Base-by-base conservation (phyloP, 2,888 invertebrate species). In the Euplexia lucipara region DNA sequence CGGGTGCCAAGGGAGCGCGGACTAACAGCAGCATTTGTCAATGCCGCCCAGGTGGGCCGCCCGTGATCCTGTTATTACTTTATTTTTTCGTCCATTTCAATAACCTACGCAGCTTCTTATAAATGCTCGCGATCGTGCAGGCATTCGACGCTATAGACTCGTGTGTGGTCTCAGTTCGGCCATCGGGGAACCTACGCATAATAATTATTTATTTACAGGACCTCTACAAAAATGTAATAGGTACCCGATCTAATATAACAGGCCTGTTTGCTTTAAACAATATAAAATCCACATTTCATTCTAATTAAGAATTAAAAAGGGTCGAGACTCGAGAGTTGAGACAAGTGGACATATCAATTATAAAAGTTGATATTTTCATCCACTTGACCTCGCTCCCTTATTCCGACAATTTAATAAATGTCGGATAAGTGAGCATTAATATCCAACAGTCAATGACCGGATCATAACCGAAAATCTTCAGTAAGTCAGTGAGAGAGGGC, bases 401-500 rank as follows among this genome's bases (percentile, higher is more conserved):
- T 84, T 82, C 82, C 84, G 83, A 89, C 88, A 87, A 87, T 91
- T 91, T 90, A 91, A 91, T 92, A 91, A 93, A 91, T 84, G 88
- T 88, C 88, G 82, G 88, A 88, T 92, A 91, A 90, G 86, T 86
- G 81, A 88, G 87, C 83, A 89, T 89, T 91, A 93, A 93, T 91
- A 89, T 89, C 81, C 81, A 79, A 83, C 93, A 94, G 94, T 93
- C 94, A 91, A 87, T 94, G 94, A 93, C 94, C 95, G 92, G 95
- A 94, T 95, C 95, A 94, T 93, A 92, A 91, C 92, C 94, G 82
- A 94, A 94, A 94, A 94, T 93, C 93, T 93, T 91, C 92, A 91
- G 94, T 94, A 90, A 94, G 92, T 91, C 91, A 89, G 90, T 84
- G 84, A 85, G 88, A 86, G 88, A 86, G 84, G 82, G 86, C 90